Evolutionary conservation across 2,888 invertebrate genomes (phyloP), one percentile per base, ranked within the genome.

Genomic region (Platycnemis pennipes): DNA sequence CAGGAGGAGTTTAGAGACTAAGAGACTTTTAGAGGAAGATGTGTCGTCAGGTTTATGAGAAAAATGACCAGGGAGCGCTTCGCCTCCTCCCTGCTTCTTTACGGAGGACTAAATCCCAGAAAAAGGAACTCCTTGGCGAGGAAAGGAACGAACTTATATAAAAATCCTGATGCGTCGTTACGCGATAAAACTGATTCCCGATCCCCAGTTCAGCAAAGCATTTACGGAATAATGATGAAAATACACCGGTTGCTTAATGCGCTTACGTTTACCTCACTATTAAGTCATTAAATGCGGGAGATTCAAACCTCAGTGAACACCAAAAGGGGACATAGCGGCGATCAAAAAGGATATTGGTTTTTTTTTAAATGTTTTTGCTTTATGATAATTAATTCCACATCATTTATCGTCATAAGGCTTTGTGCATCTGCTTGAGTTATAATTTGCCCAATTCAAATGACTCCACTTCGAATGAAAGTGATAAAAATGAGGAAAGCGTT

Each of bases 221-320:
- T 37, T 37, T 77, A 16, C 77, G 77, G 77, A 77, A 77, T 77
- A 77, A 77, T 77, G 37, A 77, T 77, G 77, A 31, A 37, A 77
- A 77, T 77, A 11, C 37, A 31, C 77, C 77, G 77, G 77, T 16
- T 13, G 77, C 37, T 37, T 77, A 37, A 77, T 77, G 37, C 77
- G 77, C 77, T 77, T 77, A n/a, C 77, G 77, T 77, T 37, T 37
- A 2, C 31, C 77, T 77, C 37, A 5, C 37, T 77, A 77, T 37
- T 77, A 37, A 26, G 77, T 16, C 77, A 77, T 37, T 16, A 77
- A 77, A 77, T n/a, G 37, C 3, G 77, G 37, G 77, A 19, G 77
- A 77, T 37, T 77, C 37, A 37, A 37, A 37, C 77, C 77, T 77
- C 77, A 2, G 1, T 13, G 77, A 37, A 1, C 13, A 26, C 11